Conservation (phyloP, 1,140 invertebrate species). For the Limonius californicus region DNA sequence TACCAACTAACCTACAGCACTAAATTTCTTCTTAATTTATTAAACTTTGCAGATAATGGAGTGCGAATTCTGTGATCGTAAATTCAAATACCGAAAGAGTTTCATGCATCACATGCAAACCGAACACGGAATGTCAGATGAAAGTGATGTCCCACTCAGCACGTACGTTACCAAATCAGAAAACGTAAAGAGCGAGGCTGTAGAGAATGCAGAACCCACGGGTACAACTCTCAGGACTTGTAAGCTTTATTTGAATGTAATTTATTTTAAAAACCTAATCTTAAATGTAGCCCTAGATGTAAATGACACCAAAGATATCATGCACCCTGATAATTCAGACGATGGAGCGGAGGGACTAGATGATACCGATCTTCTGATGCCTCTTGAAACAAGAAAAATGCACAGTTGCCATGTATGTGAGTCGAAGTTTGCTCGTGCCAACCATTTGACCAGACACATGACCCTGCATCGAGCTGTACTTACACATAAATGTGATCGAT, state of each 20-base stretch:
- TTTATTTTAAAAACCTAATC: background rate
- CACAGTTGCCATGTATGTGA: slow-evolving; percentile 44
- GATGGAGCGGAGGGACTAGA: background rate
- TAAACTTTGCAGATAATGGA: slow-evolving; percentile 42
- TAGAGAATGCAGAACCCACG: slow-evolving; percentile 12
- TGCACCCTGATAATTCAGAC: background rate
- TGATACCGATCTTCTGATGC: background rate
- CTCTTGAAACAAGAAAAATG: background rate
- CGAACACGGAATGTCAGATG: slow-evolving; percentile 44
- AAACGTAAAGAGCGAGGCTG: slow-evolving; percentile 19
- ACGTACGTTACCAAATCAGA: slow-evolving; percentile 20
- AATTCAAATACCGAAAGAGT: slow-evolving; percentile 47
- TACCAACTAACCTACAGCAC: too few species aligned
- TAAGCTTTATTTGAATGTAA: background rate
- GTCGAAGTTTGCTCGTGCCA: slow-evolving; percentile 38
- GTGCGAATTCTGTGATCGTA: slow-evolving; percentile 47
- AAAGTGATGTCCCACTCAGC: slow-evolving; percentile 33
- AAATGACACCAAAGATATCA: background rate
- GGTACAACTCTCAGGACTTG: too few species aligned
- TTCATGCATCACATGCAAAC: slow-evolving; percentile 45
- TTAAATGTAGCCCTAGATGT: background rate
- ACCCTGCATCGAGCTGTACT: slow-evolving; percentile 41
- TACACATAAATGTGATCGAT: slow-evolving; percentile 43
- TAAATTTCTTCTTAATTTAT: too few species aligned
- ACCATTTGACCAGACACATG: slow-evolving; percentile 45